Conservation (phyloP, 2,113 vertebrate genomes). For the Cyanistes caeruleus region DNA sequence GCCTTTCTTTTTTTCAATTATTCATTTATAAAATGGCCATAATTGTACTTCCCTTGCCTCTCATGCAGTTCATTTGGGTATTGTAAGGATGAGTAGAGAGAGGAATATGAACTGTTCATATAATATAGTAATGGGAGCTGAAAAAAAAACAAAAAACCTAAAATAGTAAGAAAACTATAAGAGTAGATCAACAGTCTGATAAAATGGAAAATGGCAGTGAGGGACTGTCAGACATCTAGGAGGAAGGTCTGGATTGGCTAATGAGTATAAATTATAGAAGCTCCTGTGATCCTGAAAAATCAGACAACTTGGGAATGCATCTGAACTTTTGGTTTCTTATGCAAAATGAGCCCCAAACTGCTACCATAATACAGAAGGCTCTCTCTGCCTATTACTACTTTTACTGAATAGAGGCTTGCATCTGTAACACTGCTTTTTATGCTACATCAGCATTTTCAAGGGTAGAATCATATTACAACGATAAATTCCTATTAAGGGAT, state of each 20-base stretch:
- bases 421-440: neutral
- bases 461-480: neutral
- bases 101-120: neutral
- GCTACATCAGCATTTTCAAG: neutral
- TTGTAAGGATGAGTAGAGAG: neutral
- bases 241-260: neutral
- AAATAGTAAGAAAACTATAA: neutral
- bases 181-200: neutral
- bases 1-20: neutral
- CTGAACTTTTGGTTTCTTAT: neutral
- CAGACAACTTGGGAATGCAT: neutral
- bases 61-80: neutral
- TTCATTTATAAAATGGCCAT: neutral
- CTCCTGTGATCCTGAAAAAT: neutral
- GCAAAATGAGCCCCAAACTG: neutral
- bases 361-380: neutral
- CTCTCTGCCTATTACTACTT: neutral
- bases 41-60: neutral
- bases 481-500: slow-evolving; percentile 1
- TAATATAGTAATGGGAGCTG: neutral
- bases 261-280: neutral
- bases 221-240: neutral
- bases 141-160: neutral
- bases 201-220: neutral
- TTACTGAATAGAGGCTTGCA: neutral